These are phyloP conservation scores for Hippopotamus amphibius DNA, from an alignment of 2,113 vertebrate species.

Conservation along the genomic window DNA sequence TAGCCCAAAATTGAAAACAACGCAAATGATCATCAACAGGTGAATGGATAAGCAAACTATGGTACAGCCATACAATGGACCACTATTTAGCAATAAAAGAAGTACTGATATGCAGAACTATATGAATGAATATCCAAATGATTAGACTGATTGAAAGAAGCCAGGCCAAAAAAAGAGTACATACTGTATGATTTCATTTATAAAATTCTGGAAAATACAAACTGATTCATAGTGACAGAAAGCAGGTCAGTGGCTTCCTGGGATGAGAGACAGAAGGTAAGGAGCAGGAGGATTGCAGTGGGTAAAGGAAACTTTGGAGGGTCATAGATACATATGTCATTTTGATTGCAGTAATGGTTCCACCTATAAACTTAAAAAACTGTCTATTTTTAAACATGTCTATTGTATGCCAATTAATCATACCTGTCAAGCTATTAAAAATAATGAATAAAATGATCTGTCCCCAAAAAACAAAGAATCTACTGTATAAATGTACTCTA, in stretches of 20 bases:
- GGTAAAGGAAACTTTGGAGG: background rate
- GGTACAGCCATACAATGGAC: background rate
- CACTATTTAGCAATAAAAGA: background rate
- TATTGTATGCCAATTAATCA: background rate
- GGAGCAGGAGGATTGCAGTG: background rate
- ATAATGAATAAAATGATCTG: constrained; percentile 6
- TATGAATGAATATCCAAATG: background rate
- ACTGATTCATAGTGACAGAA: background rate
- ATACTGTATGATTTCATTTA: background rate
- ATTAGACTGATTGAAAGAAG: background rate
- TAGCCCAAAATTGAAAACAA: background rate
- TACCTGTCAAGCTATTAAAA: constrained; percentile 26
- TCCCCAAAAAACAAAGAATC: background rate
- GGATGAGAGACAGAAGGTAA: background rate
- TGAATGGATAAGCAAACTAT: background rate
- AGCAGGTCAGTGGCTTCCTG: background rate
- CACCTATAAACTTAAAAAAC: background rate
- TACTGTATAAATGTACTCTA: constrained; percentile 14
- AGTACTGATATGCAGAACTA: background rate
- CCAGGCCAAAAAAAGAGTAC: background rate
- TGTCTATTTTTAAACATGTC: background rate
- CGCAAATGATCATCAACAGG: background rate
- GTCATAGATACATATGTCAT: background rate
- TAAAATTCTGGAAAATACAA: constrained; percentile 35
- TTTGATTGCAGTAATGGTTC: background rate